Percentiles rank a stretch among this genome's conserved stretches.
phyloP scores from a whole-genome alignment of 1,140 invertebrate genomes.

The Calliopsis andreniformis region DNA sequence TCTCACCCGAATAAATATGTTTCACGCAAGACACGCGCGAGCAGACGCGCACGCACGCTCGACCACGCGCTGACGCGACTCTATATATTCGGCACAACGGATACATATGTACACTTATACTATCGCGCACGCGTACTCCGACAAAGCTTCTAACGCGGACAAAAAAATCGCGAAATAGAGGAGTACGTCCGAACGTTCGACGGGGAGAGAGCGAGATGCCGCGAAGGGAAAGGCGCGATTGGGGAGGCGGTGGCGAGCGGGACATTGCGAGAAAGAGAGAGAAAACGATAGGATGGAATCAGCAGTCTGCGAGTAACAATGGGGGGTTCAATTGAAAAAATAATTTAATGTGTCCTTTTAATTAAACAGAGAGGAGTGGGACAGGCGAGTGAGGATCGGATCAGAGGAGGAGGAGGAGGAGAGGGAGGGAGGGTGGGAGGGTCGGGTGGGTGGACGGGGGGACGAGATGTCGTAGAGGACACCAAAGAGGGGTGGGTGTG shows the following conservation, averaged over 20 bases:
- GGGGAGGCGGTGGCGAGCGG: conserved; percentile 47
- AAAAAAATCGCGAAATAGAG: conserved; percentile 48
- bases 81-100: conserved; percentile 30
- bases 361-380: conserved; percentile 80
- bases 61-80: not conserved
- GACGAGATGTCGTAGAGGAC: conserved; percentile 42
- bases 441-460: conserved; percentile 54
- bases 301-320: conserved; percentile 81
- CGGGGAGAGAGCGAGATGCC: conserved; percentile 26
- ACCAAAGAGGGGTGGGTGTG: conserved; percentile 62
- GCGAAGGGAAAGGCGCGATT: not conserved
- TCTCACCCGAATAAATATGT: not conserved
- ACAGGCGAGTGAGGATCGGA: conserved; percentile 68
- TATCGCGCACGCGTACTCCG: conserved; percentile 59
- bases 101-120: conserved; percentile 54
- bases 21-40: not conserved
- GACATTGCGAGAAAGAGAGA: conserved; percentile 59
- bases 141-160: conserved; percentile 67
- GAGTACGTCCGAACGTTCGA: conserved; percentile 8
- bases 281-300: conserved; percentile 78
- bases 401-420: conserved; percentile 61
- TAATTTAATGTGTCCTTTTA: conserved; percentile 82
- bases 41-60: not conserved
- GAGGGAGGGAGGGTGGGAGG: conserved; percentile 57
- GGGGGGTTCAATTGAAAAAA: conserved; percentile 81